These are phyloP conservation scores for Eurosta solidaginis DNA, from an alignment of 1,140 invertebrate genomes.

Conservation along the genomic window DNA sequence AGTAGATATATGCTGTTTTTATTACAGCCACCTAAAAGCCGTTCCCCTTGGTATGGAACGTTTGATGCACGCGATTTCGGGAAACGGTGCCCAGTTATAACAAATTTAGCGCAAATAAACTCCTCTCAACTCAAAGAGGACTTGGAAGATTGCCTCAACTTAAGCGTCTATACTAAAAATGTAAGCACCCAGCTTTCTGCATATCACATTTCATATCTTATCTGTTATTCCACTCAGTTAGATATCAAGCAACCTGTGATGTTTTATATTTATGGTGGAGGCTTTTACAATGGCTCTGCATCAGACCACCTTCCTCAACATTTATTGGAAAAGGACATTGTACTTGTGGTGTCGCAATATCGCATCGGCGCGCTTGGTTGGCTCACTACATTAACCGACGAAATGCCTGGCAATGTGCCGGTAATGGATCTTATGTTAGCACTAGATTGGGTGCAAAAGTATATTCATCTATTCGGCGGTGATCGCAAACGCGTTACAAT, in stretches of 20 bases:
- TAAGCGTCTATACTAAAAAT: constrained; percentile 55
- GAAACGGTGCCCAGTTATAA: constrained; percentile 54
- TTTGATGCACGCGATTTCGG: constrained; percentile 47
- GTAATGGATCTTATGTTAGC: constrained; percentile 58
- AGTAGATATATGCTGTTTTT: not conserved
- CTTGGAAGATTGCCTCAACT: constrained; percentile 55
- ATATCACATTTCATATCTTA: not conserved
- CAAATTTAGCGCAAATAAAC: constrained; percentile 38
- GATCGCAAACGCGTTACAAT: constrained; percentile 63
- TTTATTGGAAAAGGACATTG: constrained; percentile 73
- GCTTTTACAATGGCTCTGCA: constrained; percentile 55
- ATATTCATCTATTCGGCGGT: constrained; percentile 71
- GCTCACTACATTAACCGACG: constrained; percentile 57
- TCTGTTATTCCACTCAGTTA: constrained; percentile 36
- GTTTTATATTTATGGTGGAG: constrained; percentile 58
- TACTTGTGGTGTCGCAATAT: constrained; percentile 82
- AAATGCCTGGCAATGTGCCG: constrained; percentile 52
- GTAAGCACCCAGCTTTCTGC: constrained; percentile 38
- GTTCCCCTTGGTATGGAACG: constrained; percentile 40
- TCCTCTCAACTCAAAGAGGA: constrained; percentile 39
- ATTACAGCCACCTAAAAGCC: constrained; percentile 19
- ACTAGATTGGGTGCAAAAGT: constrained; percentile 66
- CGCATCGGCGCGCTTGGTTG: constrained; percentile 68
- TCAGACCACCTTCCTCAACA: constrained; percentile 73
- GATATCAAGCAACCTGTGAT: constrained; percentile 48